Conservation (phyloP, 1,140 invertebrate species). For the Asbolus verrucosus region DNA sequence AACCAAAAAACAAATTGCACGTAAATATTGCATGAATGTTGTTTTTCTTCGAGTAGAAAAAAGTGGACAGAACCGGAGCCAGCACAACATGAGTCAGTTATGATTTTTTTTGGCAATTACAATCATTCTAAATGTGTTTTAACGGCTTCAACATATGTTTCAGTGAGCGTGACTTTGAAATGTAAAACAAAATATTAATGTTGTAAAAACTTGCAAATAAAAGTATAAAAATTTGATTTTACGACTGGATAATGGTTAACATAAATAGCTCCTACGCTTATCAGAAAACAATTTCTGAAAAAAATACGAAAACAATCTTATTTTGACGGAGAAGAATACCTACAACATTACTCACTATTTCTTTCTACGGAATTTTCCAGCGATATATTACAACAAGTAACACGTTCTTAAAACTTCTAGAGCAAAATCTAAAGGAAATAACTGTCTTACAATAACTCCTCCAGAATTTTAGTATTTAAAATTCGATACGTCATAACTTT, state of each 20-base stretch:
- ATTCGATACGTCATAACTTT: too few species aligned
- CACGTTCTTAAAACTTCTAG: too few species aligned
- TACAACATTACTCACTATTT: too few species aligned
- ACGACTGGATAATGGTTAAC: conserved; percentile 4
- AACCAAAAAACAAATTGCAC: too few species aligned
- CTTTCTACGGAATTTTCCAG: conserved; percentile 17
- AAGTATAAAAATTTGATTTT: conserved; percentile 1
- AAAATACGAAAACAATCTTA: conserved; percentile 3
- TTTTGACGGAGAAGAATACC: too few species aligned
- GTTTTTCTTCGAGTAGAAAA: too few species aligned
- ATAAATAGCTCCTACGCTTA: neutral
- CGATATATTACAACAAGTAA: too few species aligned
- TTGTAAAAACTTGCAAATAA: conserved; percentile 27
- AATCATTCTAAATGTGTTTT: neutral
- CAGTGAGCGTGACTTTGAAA: conserved; percentile 11
- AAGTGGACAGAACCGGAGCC: neutral
- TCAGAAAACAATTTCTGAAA: conserved; percentile 13
- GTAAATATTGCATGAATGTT: too few species aligned
- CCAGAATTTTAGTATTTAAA: too few species aligned
- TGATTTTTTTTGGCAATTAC: conserved; percentile 13
- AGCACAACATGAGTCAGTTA: neutral
- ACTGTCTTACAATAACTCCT: too few species aligned
- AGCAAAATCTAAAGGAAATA: too few species aligned
- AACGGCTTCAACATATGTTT: neutral
- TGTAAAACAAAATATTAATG: conserved; percentile 21